These are phyloP conservation scores for Catonia carolina DNA, from an alignment of 2,888 invertebrate species.

Conservation along the genomic window DNA sequence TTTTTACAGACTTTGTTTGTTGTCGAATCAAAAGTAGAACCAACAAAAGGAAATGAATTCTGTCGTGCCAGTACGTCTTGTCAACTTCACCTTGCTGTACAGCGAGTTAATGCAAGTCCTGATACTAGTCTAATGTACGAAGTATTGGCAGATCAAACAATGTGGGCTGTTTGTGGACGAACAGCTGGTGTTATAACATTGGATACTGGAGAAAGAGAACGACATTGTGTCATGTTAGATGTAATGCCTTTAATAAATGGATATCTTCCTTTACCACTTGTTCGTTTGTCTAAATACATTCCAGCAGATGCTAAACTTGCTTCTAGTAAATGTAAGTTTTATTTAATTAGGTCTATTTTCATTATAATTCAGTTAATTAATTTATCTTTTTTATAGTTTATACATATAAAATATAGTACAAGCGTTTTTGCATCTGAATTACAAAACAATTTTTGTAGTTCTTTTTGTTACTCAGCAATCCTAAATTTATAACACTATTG, in stretches of 20 bases:
- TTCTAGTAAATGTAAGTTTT: constrained; percentile 18
- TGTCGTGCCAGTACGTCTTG: constrained; percentile 86
- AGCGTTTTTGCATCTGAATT: too few relatives aligned
- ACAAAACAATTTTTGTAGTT: too few relatives aligned
- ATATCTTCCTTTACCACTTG: constrained; percentile 78
- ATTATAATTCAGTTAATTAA: too few relatives aligned
- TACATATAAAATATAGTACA: too few relatives aligned
- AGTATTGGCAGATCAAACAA: constrained; percentile 82
- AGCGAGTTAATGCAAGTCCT: constrained; percentile 43
- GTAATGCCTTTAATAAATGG: constrained; percentile 92
- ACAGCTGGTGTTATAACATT: constrained; percentile 75
- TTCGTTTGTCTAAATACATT: constrained; percentile 83
- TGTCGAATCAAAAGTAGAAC: constrained; percentile 69
- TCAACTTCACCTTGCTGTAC: constrained; percentile 67
- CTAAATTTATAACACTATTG: too few relatives aligned
- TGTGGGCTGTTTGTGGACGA: constrained; percentile 89
- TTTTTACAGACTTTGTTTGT: constrained; percentile 67
- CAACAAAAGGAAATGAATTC: constrained; percentile 71
- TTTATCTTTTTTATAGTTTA: too few relatives aligned
- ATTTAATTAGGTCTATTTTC: too few relatives aligned
- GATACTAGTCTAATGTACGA: constrained; percentile 79
- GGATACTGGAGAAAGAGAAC: constrained; percentile 53
- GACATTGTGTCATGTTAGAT: constrained; percentile 71
- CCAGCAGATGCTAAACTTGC: constrained; percentile 53
- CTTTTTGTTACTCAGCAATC: too few relatives aligned